Base-by-base conservation (phyloP, 2,797 vertebrate species). In the Chanos chanos region DNA sequence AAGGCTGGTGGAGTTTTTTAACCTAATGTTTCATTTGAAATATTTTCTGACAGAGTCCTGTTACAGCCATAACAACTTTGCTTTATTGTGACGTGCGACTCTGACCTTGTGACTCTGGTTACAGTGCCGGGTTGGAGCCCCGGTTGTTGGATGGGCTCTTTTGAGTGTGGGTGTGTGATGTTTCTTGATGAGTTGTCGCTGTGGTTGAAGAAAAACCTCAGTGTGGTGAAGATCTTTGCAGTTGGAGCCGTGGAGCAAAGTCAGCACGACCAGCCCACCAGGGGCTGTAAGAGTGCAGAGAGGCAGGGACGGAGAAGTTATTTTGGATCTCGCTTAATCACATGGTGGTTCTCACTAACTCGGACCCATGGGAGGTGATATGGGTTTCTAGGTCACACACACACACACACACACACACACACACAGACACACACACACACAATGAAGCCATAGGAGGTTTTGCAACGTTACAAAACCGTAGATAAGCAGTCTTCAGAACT, bases 321-420 rank as follows among this genome's bases (percentile, higher is more conserved):
- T 60, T 64, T 60, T 64, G 37, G 49, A 22, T 40, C 24, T 43
- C 25, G 54, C 22, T 54, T 64, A 64, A 59, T 64, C 49, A 67
- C 43, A 59, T 30, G 12, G 24, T 67, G n/a, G 0, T 16, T 9
- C 28, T 34, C 43, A 16, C 1, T 16, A 43, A 33, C 34, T 28
- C 41, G 24, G 19, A 52, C 18, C 28, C 22, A 13, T 56, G 36
- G 51, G 15, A 47, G 43, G 37, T 58, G 39, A 50, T 63, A 57
- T 34, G 34, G 40, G 16, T 48, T 37, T 45, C 27, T 4, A 24
- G 18, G 24, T 19, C 15, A 37, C 25, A 21, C 28, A 37, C 0
- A 34, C 15, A 37, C 15, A 13, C 24, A 58, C 48, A 59, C 16
- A 39, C 16, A 59, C 22, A 39, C n/a, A n/a, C n/a, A n/a, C n/a